Percentiles rank a stretch among this genome's conserved stretches.
phyloP scores from a whole-genome alignment of 2,797 vertebrate species.

The Parotocinclus haroldoi region DNA sequence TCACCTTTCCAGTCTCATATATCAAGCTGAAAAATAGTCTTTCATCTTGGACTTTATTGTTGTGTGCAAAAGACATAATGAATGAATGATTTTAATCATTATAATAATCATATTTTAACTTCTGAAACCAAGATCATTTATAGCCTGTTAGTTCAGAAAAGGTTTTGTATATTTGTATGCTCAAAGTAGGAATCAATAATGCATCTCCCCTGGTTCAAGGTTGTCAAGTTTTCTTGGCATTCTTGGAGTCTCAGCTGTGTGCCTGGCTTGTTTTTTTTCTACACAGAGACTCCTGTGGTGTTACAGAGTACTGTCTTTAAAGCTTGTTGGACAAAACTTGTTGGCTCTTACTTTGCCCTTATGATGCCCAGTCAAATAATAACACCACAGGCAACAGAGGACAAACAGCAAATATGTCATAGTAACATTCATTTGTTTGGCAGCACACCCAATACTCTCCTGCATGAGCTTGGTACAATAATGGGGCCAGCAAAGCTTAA shows the following conservation, averaged over 20 bases:
- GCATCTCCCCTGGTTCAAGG: conserved; percentile 19
- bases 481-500: conserved; percentile 37
- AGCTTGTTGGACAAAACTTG: conserved; percentile 50
- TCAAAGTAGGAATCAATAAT: conserved; percentile 1
- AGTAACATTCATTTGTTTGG: conserved; percentile 49
- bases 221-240: conserved; percentile 30
- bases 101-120: too few relatives aligned
- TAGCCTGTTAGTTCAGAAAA: too few relatives aligned
- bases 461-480: conserved; percentile 36
- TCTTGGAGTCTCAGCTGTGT: conserved; percentile 25
- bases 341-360: conserved; percentile 52
- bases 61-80: neutral
- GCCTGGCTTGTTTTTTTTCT: conserved; percentile 26
- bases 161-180: too few relatives aligned
- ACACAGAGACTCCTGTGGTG: conserved; percentile 25
- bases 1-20: conserved; percentile 67
- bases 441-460: conserved; percentile 40
- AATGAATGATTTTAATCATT: conserved; percentile 4
- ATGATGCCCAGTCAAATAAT: conserved; percentile 46
- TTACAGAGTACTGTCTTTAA: conserved; percentile 41
- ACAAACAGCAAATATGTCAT: conserved; percentile 48
- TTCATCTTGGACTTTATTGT: too few relatives aligned
- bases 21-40: too few relatives aligned
- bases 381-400: conserved; percentile 42
- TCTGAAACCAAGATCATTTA: too few relatives aligned